These are phyloP conservation scores for Chaetodon trifascialis DNA, from an alignment of 2,113 vertebrate species.

Conservation along the genomic window DNA sequence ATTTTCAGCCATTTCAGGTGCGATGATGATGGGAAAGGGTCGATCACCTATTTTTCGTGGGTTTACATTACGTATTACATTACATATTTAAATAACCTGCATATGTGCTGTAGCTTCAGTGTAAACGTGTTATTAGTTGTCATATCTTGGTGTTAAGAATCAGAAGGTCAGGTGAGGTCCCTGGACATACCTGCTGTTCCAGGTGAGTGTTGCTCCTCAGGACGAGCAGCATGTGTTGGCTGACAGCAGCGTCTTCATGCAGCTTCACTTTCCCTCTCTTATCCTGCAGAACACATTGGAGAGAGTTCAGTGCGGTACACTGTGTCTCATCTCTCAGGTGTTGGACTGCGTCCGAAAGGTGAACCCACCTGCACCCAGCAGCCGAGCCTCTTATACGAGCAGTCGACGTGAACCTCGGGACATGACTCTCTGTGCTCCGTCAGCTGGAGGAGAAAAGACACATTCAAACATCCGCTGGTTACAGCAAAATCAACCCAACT, in stretches of 20 bases:
- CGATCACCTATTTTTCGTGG: too few relatives aligned
- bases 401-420: constrained; percentile 37
- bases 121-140: too few relatives aligned
- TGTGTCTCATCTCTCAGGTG: not conserved
- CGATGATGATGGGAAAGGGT: too few relatives aligned
- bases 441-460: constrained; percentile 35
- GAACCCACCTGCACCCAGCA: constrained; percentile 61
- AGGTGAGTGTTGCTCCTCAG: constrained; percentile 56
- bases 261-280: constrained; percentile 43
- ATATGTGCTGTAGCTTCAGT: too few relatives aligned
- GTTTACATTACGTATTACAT: too few relatives aligned
- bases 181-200: constrained; percentile 54
- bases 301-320: not conserved
- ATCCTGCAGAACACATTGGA: constrained; percentile 24
- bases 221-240: constrained; percentile 59
- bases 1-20: too few relatives aligned
- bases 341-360: not conserved
- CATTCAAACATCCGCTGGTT: not conserved
- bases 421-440: constrained; percentile 38
- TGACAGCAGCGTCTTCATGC: constrained; percentile 57
- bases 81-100: too few relatives aligned
- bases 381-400: constrained; percentile 44
- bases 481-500: too few relatives aligned
- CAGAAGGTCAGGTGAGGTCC: too few relatives aligned
- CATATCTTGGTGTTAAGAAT: too few relatives aligned